A percentile compares a stretch with the other conserved stretches of the same genome.
Conservation (phyloP, 2,113 vertebrate genomes). For the Cyprinodon brontotheroides region DNA sequence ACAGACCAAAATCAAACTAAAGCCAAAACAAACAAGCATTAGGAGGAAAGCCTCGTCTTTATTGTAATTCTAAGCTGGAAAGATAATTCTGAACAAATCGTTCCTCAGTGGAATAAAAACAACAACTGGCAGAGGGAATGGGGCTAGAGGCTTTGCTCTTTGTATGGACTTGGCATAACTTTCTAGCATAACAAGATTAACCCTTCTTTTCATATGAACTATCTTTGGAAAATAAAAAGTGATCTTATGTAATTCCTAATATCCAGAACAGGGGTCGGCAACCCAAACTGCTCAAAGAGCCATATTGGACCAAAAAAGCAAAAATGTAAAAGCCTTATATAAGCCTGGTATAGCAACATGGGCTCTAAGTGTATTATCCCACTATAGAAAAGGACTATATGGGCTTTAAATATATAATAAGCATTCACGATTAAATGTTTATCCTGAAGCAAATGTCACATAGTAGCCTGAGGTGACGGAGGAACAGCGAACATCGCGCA, state of each 20-base stretch:
- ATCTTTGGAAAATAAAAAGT: slow-evolving; percentile 41
- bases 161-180: slow-evolving; percentile 68
- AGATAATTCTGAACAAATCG: slow-evolving; percentile 44
- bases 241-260: slow-evolving; percentile 51
- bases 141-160: slow-evolving; percentile 53
- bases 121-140: slow-evolving; percentile 61
- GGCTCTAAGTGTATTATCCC: too few species aligned
- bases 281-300: too few species aligned
- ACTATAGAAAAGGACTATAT: too few species aligned
- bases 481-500: too few species aligned
- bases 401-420: too few species aligned
- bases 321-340: background rate
- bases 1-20: slow-evolving; percentile 47
- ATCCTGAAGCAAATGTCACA: too few species aligned
- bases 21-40: slow-evolving; percentile 33
- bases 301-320: slow-evolving; percentile 29
- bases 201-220: slow-evolving; percentile 56
- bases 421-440: too few species aligned
- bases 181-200: slow-evolving; percentile 68
- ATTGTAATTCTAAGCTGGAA: slow-evolving; percentile 50
- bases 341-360: too few species aligned
- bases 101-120: slow-evolving; percentile 59
- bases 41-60: slow-evolving; percentile 26
- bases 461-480: too few species aligned
- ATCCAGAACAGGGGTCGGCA: slow-evolving; percentile 7